Conservation (phyloP, 2,797 vertebrate genomes). For the Pogonophryne albipinna region DNA sequence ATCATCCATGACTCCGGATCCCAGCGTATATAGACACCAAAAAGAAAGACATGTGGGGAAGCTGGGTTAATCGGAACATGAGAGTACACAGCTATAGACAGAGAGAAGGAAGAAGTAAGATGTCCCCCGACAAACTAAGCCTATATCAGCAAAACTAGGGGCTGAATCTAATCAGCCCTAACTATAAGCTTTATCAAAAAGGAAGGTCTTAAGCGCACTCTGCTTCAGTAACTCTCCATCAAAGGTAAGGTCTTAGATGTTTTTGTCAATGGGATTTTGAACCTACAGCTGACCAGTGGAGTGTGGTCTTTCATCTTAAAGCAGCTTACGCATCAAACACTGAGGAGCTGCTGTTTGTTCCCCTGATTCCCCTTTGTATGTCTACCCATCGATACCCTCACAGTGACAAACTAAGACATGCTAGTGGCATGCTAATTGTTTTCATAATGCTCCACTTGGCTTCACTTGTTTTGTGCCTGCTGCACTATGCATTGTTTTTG, state of each 20-base stretch:
- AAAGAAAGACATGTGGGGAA: too few relatives aligned
- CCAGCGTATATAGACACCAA: too few relatives aligned
- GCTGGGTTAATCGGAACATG: too few relatives aligned
- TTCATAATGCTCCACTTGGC: conserved; percentile 36
- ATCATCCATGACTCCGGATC: too few relatives aligned
- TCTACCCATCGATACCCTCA: conserved; percentile 46
- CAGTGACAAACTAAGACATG: conserved; percentile 32
- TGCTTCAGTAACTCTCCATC: conserved; percentile 34
- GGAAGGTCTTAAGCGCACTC: too few relatives aligned
- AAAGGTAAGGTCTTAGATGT: conserved; percentile 24
- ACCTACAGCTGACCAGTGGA: conserved; percentile 62
- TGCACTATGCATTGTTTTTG: background rate
- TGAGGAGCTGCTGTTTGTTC: conserved; percentile 36
- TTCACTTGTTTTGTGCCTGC: conserved; percentile 6
- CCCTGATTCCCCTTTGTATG: conserved; percentile 38
- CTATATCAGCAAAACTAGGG: too few relatives aligned
- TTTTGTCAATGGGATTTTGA: conserved; percentile 55
- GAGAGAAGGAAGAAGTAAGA: too few relatives aligned
- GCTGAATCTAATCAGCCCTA: too few relatives aligned
- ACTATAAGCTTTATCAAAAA: too few relatives aligned
- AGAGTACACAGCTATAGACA: too few relatives aligned
- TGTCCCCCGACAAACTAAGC: too few relatives aligned
- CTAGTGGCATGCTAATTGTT: conserved; percentile 37
- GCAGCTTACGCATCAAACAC: conserved; percentile 55
- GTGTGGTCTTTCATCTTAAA: conserved; percentile 53